phyloP scores from a whole-genome alignment of 2,888 invertebrate genomes.

The Hipparchia semele region DNA sequence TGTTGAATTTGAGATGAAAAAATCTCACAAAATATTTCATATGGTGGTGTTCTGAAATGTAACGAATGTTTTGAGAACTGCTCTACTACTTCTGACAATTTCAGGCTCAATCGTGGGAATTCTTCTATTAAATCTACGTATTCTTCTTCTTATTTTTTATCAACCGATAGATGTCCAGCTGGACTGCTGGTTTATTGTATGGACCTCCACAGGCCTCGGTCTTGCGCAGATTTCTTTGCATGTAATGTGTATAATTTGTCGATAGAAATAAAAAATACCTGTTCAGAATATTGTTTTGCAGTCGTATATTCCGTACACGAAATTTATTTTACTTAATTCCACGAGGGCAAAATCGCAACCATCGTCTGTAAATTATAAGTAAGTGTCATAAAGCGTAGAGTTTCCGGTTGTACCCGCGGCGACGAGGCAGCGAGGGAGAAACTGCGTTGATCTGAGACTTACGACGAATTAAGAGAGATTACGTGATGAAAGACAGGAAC shows the following conservation, averaged over 20 bases:
- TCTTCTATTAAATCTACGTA: no score
- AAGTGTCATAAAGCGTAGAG: slow-evolving; percentile 27
- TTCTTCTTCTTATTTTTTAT: no score
- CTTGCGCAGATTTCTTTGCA: no score
- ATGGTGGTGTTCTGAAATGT: not conserved
- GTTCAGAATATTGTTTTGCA: not conserved
- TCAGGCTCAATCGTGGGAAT: no score
- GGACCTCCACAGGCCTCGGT: no score
- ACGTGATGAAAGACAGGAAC: slow-evolving; percentile 27
- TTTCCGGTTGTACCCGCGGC: slow-evolving; percentile 24
- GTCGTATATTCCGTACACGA: not conserved
- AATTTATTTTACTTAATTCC: not conserved
- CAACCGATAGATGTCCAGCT: no score
- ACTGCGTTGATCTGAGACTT: slow-evolving; percentile 31
- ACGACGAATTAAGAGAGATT: slow-evolving; percentile 36
- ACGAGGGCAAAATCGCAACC: slow-evolving; percentile 5
- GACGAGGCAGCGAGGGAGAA: slow-evolving; percentile 23
- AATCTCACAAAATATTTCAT: not conserved
- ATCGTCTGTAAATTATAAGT: slow-evolving; percentile 22
- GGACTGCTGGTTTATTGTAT: no score
- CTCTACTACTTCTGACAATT: not conserved
- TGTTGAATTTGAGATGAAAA: slow-evolving; percentile 3
- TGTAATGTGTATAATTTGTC: no score
- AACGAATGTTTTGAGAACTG: slow-evolving; percentile 5
- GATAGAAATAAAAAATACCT: not conserved